A percentile compares a stretch with the other conserved stretches of the same genome.
These are phyloP conservation scores for Chaetodon trifascialis DNA, from an alignment of 2,113 vertebrate species.

Conservation along the genomic window DNA sequence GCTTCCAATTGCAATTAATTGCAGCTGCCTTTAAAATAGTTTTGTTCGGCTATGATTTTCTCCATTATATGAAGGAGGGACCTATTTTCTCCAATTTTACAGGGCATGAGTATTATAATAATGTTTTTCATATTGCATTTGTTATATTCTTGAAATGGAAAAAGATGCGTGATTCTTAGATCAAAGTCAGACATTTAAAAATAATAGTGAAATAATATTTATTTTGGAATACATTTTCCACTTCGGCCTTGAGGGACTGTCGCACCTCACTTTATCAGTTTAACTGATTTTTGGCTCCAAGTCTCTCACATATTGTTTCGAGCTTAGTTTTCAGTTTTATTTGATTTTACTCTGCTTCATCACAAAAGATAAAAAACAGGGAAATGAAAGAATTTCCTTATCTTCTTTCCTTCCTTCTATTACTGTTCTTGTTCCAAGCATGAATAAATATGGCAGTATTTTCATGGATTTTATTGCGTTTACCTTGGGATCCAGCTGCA, in stretches of 20 bases:
- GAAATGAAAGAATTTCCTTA: not conserved
- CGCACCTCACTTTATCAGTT: not conserved
- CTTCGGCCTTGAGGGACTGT: not conserved
- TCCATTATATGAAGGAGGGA: not conserved
- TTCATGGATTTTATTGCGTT: constrained; percentile 2
- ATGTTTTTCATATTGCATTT: not conserved
- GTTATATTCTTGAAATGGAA: not conserved
- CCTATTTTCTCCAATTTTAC: not conserved
- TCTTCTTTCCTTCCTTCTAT: constrained; percentile 10
- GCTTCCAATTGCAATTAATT: not conserved
- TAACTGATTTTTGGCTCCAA: not conserved
- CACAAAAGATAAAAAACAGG: not conserved
- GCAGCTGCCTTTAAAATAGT: not conserved
- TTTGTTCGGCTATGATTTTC: too few species aligned
- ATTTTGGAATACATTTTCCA: not conserved
- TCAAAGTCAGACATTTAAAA: not conserved
- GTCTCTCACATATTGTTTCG: not conserved
- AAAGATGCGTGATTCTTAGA: not conserved
- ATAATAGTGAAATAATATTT: not conserved
- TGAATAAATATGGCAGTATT: not conserved
- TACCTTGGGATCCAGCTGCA: not conserved
- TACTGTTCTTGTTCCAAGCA: constrained; percentile 8
- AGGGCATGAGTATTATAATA: not conserved
- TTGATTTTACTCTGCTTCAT: not conserved
- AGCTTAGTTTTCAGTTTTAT: not conserved